These are phyloP conservation scores for Brachyptera putata DNA, from an alignment of 2,888 invertebrate genomes.

Conservation along the genomic window DNA sequence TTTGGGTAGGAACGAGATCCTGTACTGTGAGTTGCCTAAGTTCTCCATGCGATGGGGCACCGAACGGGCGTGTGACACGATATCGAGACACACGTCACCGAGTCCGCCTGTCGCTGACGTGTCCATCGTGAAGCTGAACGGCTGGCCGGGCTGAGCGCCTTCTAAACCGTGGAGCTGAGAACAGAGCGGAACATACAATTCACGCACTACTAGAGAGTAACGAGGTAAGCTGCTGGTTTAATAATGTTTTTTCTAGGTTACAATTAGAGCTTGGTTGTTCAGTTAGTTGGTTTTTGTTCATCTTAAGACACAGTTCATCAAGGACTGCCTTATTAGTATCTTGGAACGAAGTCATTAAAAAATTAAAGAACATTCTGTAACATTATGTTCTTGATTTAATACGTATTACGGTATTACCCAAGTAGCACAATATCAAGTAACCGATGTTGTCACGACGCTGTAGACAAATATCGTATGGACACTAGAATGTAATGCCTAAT, in stretches of 20 bases:
- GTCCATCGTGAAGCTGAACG: constrained; percentile 79
- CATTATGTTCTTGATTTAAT: too few species aligned
- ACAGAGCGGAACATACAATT: neutral
- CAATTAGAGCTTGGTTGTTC: too few species aligned
- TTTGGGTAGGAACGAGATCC: constrained; percentile 52
- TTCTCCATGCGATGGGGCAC: constrained; percentile 78
- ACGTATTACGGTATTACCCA: too few species aligned
- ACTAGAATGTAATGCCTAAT: too few species aligned
- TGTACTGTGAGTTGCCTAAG: constrained; percentile 60
- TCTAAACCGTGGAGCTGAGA: constrained; percentile 59
- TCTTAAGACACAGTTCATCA: too few species aligned
- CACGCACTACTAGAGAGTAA: neutral
- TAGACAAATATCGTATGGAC: too few species aligned
- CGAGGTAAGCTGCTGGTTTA: neutral
- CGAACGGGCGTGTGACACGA: constrained; percentile 83
- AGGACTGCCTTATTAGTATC: too few species aligned
- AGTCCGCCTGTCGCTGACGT: constrained; percentile 74
- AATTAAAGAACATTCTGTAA: too few species aligned
- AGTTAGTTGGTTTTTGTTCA: too few species aligned
- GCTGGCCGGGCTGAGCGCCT: constrained; percentile 77
- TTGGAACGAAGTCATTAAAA: too few species aligned
- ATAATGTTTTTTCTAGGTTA: neutral
- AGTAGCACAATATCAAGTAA: too few species aligned
- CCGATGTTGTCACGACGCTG: too few species aligned
- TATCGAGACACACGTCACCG: constrained; percentile 84